These are phyloP conservation scores for Anthoptus insignis DNA, from an alignment of 2,888 invertebrate species.

Conservation along the genomic window DNA sequence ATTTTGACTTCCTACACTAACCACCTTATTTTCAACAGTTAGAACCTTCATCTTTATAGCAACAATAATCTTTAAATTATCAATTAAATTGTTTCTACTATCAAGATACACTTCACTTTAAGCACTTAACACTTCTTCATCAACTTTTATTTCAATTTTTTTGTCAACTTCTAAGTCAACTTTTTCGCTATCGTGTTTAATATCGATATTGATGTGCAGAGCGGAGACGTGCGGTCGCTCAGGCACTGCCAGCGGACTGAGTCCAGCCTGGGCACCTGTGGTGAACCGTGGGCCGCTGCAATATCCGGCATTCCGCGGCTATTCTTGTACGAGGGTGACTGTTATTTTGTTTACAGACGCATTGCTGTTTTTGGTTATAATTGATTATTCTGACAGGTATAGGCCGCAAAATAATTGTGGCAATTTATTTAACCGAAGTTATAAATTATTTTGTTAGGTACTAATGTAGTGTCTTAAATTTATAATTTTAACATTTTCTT, in stretches of 20 bases:
- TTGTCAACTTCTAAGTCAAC: constrained; percentile 31
- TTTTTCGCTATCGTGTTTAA: constrained; percentile 60
- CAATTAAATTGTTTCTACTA: constrained; percentile 17
- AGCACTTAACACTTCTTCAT: constrained; percentile 7
- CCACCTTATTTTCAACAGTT: constrained; percentile 72
- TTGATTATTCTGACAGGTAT: constrained; percentile 28
- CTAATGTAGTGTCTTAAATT: no score
- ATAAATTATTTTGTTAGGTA: no score
- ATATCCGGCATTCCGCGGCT: constrained; percentile 84
- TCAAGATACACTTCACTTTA: constrained; percentile 32
- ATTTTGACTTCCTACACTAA: constrained; percentile 69
- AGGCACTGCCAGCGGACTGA: constrained; percentile 56
- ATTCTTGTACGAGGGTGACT: constrained; percentile 73
- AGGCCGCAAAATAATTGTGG: not conserved
- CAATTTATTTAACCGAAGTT: no score
- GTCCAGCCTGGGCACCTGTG: constrained; percentile 42
- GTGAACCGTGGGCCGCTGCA: constrained; percentile 58
- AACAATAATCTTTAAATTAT: not conserved
- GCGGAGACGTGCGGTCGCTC: constrained; percentile 47
- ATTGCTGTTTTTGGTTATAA: constrained; percentile 46
- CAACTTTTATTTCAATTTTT: no score
- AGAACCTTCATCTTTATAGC: constrained; percentile 75
- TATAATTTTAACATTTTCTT: no score
- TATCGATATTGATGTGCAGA: constrained; percentile 64
- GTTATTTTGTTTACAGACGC: constrained; percentile 75